phyloP scores from a whole-genome alignment of 2,113 vertebrate species.

The Bucco capensis region DNA sequence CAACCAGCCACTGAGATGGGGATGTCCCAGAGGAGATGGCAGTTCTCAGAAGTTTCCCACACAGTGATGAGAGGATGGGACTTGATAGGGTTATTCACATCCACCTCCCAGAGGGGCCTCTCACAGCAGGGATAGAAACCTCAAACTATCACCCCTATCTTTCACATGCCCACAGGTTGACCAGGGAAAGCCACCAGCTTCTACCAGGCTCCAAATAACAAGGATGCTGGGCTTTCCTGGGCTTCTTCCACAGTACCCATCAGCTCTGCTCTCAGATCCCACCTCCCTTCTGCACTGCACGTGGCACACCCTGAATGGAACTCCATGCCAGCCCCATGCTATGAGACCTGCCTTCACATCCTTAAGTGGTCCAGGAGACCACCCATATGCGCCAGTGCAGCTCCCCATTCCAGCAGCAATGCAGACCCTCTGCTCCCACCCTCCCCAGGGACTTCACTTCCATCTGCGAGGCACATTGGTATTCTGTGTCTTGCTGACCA shows the following conservation, averaged over 20 bases:
- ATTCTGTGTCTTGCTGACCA: rapidly evolving
- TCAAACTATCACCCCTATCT: neutral
- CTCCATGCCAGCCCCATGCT: neutral
- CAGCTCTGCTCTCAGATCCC: neutral
- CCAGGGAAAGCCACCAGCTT: neutral
- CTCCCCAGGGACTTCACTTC: too few species aligned
- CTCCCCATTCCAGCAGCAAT: neutral
- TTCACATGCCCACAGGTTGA: neutral
- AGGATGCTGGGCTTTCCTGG: neutral
- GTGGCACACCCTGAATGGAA: neutral
- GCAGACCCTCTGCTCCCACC: neutral
- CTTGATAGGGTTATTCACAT: neutral
- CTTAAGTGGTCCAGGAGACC: neutral
- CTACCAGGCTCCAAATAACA: neutral
- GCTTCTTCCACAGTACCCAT: neutral
- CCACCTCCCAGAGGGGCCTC: neutral
- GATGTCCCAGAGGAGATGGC: neutral
- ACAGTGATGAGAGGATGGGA: neutral
- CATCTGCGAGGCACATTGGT: rapidly evolving
- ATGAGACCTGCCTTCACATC: rapidly evolving
- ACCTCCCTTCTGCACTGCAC: rapidly evolving
- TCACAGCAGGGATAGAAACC: neutral
- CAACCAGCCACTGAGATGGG: neutral
- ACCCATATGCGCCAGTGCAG: rapidly evolving
- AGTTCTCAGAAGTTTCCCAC: neutral